Percentiles rank a stretch among this genome's conserved stretches.
phyloP scores from a whole-genome alignment of 2,888 invertebrate genomes.

The Eupeodes luniger region DNA sequence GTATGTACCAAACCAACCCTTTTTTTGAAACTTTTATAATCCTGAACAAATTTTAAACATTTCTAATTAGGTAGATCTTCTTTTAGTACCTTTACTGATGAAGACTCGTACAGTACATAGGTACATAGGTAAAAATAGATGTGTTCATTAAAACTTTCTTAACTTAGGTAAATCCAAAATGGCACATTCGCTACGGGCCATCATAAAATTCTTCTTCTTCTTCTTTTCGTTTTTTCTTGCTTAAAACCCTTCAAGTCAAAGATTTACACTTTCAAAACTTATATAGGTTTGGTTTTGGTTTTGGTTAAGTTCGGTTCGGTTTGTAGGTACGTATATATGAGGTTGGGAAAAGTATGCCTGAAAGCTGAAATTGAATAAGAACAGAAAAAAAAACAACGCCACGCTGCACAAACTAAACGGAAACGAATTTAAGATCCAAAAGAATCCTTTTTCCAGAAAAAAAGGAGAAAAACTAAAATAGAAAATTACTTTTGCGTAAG shows the following conservation, averaged over 20 bases:
- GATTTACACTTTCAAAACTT: conserved; percentile 26
- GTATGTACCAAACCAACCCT: background rate
- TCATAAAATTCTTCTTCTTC: conserved; percentile 18
- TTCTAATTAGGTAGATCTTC: conserved; percentile 52
- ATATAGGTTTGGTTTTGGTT: background rate
- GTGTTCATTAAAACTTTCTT: conserved; percentile 50
- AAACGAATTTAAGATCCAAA: background rate
- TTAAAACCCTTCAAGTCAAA: conserved; percentile 7
- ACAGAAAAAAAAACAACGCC: background rate
- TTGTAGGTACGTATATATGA: background rate
- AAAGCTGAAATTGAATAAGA: conserved; percentile 6
- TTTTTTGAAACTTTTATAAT: conserved; percentile 52
- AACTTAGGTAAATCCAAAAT: conserved; percentile 55
- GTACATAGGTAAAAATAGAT: background rate
- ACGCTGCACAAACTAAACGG: background rate
- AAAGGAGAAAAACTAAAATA: background rate
- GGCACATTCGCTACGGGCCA: conserved; percentile 25
- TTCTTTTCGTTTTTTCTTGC: too few species aligned
- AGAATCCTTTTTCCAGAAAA: background rate
- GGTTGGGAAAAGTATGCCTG: background rate
- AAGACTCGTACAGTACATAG: background rate
- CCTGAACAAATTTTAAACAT: conserved; percentile 66
- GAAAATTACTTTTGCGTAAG: too few species aligned
- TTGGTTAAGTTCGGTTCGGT: too few species aligned
- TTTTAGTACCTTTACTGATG: too few species aligned